Conservation (phyloP, 2,113 vertebrate species). For the Corvus moneduloides region DNA sequence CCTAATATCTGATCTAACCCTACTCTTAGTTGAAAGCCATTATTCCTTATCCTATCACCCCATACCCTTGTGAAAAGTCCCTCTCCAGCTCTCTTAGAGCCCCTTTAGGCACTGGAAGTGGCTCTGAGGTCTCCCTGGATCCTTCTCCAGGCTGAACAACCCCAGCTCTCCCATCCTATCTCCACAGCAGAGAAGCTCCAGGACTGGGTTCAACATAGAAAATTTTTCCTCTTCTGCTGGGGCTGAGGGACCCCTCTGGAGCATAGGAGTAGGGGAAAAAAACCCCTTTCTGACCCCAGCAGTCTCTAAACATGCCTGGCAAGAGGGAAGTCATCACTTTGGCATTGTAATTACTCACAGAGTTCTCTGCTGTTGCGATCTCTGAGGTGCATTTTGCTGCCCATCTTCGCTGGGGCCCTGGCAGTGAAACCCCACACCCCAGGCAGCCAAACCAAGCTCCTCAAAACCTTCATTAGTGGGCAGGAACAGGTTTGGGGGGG, state of each 20-base stretch:
- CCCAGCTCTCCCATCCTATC: background rate
- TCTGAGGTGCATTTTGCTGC: background rate
- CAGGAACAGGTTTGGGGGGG: background rate
- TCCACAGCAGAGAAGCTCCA: background rate
- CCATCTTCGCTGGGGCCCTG: rapidly evolving
- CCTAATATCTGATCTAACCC: background rate
- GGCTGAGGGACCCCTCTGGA: background rate
- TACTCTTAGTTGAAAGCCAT: background rate
- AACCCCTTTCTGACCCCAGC: background rate
- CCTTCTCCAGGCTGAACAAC: background rate
- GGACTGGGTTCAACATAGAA: background rate
- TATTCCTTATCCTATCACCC: background rate
- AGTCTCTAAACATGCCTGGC: background rate
- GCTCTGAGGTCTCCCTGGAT: background rate
- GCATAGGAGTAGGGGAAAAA: rapidly evolving
- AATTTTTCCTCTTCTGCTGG: background rate
- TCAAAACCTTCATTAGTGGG: background rate
- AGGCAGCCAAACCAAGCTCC: background rate
- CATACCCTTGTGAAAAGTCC: too few relatives aligned
- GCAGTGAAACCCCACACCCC: background rate
- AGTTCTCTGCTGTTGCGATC: background rate
- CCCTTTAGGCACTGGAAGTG: too few relatives aligned
- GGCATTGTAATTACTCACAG: background rate
- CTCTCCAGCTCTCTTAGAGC: background rate
- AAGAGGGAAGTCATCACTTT: background rate